phyloP scores from a whole-genome alignment of 2,888 invertebrate species.

The Melangyna quadrimaculata region DNA sequence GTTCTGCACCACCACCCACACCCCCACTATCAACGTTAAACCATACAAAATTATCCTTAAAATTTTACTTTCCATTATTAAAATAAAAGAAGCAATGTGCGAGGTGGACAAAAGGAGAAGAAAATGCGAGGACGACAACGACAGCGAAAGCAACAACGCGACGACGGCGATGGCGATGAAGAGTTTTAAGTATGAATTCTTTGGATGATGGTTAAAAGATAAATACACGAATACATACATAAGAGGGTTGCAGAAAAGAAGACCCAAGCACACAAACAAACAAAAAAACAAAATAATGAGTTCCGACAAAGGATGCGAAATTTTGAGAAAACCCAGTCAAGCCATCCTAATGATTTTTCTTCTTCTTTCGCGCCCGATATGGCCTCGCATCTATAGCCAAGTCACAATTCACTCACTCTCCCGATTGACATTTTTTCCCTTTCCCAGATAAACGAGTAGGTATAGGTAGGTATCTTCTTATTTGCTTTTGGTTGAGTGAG shows the following conservation, averaged over 20 bases:
- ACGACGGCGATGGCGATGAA: conserved; percentile 15
- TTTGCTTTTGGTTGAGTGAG: conserved; percentile 57
- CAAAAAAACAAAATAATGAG: conserved; percentile 27
- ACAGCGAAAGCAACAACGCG: conserved; percentile 10
- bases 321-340: conserved; percentile 58
- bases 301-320: conserved; percentile 60
- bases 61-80: conserved; percentile 66
- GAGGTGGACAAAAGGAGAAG: conserved; percentile 57
- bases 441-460: conserved; percentile 1
- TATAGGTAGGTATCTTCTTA: conserved; percentile 27
- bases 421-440: conserved; percentile 13
- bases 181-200: conserved; percentile 15
- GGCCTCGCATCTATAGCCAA: background rate
- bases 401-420: conserved; percentile 30
- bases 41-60: conserved; percentile 61
- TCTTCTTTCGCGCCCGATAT: conserved; percentile 39
- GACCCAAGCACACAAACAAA: background rate
- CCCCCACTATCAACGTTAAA: background rate
- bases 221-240: conserved; percentile 25
- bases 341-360: conserved; percentile 68
- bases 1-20: background rate
- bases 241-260: background rate
- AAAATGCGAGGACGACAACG: conserved; percentile 13
- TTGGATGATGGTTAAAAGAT: conserved; percentile 32
- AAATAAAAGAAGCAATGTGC: conserved; percentile 54